phyloP scores from a whole-genome alignment of 2,888 invertebrate genomes.

The Synanthedon formicaeformis region DNA sequence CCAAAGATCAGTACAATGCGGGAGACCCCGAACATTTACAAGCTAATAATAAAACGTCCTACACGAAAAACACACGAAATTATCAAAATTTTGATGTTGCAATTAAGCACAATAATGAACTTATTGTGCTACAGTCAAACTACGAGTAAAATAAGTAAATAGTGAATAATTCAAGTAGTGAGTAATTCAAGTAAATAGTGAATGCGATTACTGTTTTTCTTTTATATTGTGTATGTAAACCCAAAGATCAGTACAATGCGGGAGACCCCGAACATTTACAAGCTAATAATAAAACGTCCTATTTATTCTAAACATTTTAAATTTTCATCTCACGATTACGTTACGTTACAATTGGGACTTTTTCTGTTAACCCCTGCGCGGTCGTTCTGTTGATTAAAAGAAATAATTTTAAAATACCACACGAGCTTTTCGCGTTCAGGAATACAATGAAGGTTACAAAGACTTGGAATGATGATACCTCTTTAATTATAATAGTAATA shows the following conservation, averaged over 20 bases:
- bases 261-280: conserved; percentile 34
- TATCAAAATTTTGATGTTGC: too few relatives aligned
- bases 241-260: conserved; percentile 7
- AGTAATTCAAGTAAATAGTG: too few relatives aligned
- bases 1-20: conserved; percentile 7
- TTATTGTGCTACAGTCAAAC: too few relatives aligned
- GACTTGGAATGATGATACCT: too few relatives aligned
- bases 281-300: conserved; percentile 33
- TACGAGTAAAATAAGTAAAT: too few relatives aligned
- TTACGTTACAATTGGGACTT: not conserved
- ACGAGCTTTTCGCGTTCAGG: too few relatives aligned
- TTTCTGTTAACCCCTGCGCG: not conserved
- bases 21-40: conserved; percentile 34
- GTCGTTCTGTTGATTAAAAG: not conserved
- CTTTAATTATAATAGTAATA: too few relatives aligned
- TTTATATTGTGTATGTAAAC: not conserved
- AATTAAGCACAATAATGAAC: too few relatives aligned
- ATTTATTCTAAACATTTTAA: conserved; percentile 9
- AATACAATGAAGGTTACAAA: too few relatives aligned
- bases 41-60: conserved; percentile 33
- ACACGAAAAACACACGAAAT: too few relatives aligned
- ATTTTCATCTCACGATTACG: too few relatives aligned
- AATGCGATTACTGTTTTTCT: not conserved
- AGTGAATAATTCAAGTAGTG: too few relatives aligned
- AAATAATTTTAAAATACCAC: not conserved